Base-by-base conservation (phyloP, 2,888 invertebrate species). In the Ornithoptera priamus region DNA sequence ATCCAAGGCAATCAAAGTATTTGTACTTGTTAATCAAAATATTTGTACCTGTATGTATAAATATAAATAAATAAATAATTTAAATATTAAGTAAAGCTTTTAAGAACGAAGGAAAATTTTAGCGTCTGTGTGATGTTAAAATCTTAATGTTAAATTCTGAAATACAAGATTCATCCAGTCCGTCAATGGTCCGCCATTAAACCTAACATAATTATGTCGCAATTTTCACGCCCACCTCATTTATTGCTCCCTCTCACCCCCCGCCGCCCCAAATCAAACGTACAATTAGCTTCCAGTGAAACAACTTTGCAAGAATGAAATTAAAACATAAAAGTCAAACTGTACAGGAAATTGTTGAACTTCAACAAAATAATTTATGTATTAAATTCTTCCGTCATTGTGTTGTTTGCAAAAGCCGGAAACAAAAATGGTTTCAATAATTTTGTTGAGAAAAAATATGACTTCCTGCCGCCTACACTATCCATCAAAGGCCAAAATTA, bases 171-270 rank as follows among this genome's bases (percentile, higher is more conserved):
- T 63, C 63, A 30, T 53, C 30, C 17, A 1, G 63, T 24, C 56
- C 15, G n/a, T 64, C 53, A 56, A 56, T 64, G 56, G 15, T 24
- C n/a, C 36, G 30, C 53, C 53, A 39, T 39, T 64, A 56, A 64
- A 57, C 20, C 30, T 57, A 30, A 62, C 30, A 42, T 30, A 67
- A 62, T 67, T 67, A 62, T 58, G 57, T 57, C 62, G 57, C 67
- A 62, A 62, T 67, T 46, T 50, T 57, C 62, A 24, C 42, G 20
- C 62, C 24, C 62, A 67, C 15, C 42, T 56, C 57, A 57, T 67
- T 67, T 57, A 62, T 30, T 62, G 12, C 36, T 59, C 53, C 8
- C 6, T 18, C 5, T 15, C 20, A 30, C 2, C 30, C 30, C 30
- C 30, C 30, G 5, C 30, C 3, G 30, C 50, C 10, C 46, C 53